These are phyloP conservation scores for Melinaea marsaeus DNA, from an alignment of 2,888 invertebrate species.

Conservation along the genomic window DNA sequence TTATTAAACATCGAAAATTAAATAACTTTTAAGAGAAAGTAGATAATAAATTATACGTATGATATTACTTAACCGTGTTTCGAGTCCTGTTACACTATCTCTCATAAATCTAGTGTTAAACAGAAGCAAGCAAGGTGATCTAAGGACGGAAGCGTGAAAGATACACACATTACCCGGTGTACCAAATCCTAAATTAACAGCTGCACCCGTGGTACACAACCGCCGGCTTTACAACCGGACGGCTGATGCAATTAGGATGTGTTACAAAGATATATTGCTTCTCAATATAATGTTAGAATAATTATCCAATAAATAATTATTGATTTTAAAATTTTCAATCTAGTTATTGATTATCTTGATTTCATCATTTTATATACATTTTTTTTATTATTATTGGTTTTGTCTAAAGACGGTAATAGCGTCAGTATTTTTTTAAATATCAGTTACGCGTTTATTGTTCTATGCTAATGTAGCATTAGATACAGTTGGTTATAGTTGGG, in stretches of 20 bases:
- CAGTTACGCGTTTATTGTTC: neutral
- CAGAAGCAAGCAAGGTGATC: constrained; percentile 21
- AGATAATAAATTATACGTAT: constrained; percentile 20
- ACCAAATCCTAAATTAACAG: constrained; percentile 21
- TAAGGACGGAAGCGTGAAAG: constrained; percentile 17
- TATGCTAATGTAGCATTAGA: neutral
- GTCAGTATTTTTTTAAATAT: too few species aligned
- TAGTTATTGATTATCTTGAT: too few species aligned
- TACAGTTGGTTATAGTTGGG: constrained; percentile 10
- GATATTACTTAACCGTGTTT: constrained; percentile 24
- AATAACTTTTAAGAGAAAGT: constrained; percentile 23
- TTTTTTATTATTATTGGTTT: too few species aligned
- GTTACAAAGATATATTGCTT: constrained; percentile 20
- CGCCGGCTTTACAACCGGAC: constrained; percentile 40
- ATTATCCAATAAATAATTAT: neutral
- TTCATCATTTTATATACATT: too few species aligned
- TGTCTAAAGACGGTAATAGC: too few species aligned
- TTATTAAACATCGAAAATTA: neutral
- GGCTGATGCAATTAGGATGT: constrained; percentile 33
- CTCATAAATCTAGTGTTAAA: constrained; percentile 11
- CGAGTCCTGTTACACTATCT: constrained; percentile 11
- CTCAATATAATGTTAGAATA: neutral
- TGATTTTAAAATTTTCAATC: too few species aligned
- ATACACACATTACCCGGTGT: constrained; percentile 13
- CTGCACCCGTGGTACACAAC: constrained; percentile 34